phyloP scores from a whole-genome alignment of 2,113 vertebrate species.

The Gymnarchus niloticus region DNA sequence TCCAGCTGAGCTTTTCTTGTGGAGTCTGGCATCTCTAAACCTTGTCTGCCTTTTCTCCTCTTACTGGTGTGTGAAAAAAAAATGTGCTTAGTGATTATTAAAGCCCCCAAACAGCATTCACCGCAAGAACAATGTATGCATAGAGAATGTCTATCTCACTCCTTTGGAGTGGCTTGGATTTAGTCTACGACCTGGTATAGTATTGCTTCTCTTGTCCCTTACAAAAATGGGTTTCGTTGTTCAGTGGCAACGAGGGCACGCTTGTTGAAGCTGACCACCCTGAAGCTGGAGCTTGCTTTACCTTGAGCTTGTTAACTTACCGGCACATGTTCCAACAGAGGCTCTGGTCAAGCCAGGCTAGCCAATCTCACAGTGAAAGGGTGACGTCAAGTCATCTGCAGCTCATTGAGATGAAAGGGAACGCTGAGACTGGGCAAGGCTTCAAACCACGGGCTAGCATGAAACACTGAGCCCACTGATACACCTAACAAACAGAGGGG shows the following conservation, averaged over 20 bases:
- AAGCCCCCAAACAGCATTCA: background rate
- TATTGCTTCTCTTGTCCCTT: background rate
- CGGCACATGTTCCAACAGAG: conserved; percentile 40
- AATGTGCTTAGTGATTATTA: background rate
- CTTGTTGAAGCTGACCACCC: conserved; percentile 3
- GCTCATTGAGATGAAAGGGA: conserved; percentile 72
- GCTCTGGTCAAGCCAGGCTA: conserved; percentile 57
- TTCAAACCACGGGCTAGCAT: conserved; percentile 33
- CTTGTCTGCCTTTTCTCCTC: background rate
- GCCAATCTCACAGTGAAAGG: conserved; percentile 63
- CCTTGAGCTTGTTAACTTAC: conserved; percentile 16
- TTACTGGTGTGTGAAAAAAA: background rate
- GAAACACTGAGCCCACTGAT: conserved; percentile 22
- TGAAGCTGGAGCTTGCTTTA: background rate
- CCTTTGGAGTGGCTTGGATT: background rate
- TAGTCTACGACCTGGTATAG: background rate
- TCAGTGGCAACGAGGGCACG: background rate
- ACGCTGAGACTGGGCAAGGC: conserved; percentile 27
- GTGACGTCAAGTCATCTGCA: conserved; percentile 78
- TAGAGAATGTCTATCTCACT: background rate
- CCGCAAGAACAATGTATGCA: background rate
- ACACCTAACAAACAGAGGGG: conserved; percentile 25
- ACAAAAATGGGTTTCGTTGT: background rate
- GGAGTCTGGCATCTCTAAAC: background rate
- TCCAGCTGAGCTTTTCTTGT: background rate